Conservation (phyloP, 2,113 vertebrate species). For the Cryptotis parvus region DNA sequence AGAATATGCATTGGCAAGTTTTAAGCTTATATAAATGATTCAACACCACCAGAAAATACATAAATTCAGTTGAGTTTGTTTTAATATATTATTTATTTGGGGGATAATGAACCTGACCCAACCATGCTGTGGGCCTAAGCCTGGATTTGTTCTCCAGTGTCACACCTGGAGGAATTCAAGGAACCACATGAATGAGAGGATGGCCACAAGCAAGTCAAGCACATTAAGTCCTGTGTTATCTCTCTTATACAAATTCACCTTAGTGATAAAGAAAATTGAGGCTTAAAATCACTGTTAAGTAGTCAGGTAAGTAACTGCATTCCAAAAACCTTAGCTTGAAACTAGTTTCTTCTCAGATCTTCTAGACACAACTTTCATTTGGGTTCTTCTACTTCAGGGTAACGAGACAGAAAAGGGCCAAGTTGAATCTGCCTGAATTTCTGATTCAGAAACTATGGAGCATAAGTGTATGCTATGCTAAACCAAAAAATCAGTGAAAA, state of each 20-base stretch:
- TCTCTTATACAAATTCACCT: neutral
- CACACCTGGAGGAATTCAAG: no score
- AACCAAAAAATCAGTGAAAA: neutral
- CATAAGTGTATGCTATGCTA: neutral
- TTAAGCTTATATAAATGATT: neutral
- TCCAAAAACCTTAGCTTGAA: neutral
- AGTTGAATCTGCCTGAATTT: neutral
- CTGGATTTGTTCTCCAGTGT: no score
- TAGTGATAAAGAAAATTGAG: neutral
- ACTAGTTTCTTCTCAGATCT: neutral
- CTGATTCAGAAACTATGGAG: neutral
- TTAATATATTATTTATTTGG: no score
- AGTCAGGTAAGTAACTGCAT: neutral
- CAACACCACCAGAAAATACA: neutral
- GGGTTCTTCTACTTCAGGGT: neutral
- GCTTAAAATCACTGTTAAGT: slow-evolving; percentile 15
- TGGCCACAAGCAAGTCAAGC: no score
- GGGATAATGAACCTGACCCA: no score
- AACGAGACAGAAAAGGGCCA: neutral
- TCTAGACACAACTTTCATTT: neutral
- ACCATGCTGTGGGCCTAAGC: no score
- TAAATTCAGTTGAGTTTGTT: neutral
- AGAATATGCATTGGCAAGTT: neutral
- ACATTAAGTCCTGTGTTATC: no score
- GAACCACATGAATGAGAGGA: no score